These are phyloP conservation scores for Calypte anna DNA, from an alignment of 2,113 vertebrate species.

Conservation along the genomic window DNA sequence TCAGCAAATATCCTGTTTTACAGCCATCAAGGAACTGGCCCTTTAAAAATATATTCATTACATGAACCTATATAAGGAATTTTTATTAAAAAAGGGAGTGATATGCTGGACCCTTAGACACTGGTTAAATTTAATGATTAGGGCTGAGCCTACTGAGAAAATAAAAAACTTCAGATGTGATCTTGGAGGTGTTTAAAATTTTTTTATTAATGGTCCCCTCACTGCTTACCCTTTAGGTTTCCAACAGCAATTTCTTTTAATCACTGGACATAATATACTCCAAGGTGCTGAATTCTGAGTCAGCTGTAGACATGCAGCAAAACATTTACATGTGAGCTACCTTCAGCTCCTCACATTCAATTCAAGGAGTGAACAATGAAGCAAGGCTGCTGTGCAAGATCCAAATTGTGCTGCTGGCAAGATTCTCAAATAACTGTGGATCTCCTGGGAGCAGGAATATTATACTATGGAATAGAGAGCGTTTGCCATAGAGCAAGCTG, in stretches of 20 bases:
- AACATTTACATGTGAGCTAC: slow-evolving; percentile 45
- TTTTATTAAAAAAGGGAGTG: background rate
- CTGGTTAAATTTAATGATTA: background rate
- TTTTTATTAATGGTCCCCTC: background rate
- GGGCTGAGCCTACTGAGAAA: background rate
- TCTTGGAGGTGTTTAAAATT: background rate
- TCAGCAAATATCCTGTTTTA: background rate
- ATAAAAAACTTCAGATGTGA: background rate
- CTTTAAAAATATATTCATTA: background rate
- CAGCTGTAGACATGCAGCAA: slow-evolving; percentile 25
- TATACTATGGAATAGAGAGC: slow-evolving; percentile 39
- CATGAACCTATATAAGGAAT: background rate
- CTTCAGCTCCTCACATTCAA: background rate
- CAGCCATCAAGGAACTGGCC: background rate
- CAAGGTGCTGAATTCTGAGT: background rate
- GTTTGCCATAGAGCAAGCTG: slow-evolving; percentile 24
- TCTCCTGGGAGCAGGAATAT: slow-evolving; percentile 59
- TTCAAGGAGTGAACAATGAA: slow-evolving; percentile 57
- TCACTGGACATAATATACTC: slow-evolving; percentile 1
- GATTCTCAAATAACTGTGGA: slow-evolving; percentile 66
- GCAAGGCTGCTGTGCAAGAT: slow-evolving; percentile 31
- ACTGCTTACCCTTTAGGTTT: slow-evolving; percentile 7
- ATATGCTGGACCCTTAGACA: background rate
- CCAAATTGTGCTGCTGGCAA: slow-evolving; percentile 66
- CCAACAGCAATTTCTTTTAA: slow-evolving; percentile 45